These are phyloP conservation scores for Sciurus niger DNA, from an alignment of 2,113 vertebrate species.

Conservation along the genomic window DNA sequence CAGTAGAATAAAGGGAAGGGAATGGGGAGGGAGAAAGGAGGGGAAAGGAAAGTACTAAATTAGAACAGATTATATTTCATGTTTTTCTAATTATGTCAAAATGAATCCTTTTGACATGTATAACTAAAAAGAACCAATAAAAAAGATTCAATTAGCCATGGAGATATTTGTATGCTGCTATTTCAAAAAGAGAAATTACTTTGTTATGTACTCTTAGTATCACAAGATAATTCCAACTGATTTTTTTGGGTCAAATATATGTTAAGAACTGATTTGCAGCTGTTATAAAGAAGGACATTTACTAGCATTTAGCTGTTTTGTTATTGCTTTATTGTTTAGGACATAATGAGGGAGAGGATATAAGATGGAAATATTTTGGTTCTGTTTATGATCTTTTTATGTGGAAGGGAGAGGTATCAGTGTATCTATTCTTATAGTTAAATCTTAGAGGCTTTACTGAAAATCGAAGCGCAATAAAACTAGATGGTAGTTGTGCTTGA, in stretches of 20 bases:
- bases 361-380: not conserved
- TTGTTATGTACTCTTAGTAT: not conserved
- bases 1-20: too few species aligned
- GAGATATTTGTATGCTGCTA: not conserved
- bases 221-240: not conserved
- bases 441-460: constrained; percentile 66
- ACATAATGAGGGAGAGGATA: not conserved
- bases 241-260: constrained; percentile 33
- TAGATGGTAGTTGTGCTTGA: constrained; percentile 63
- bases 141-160: constrained; percentile 39
- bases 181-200: constrained; percentile 51
- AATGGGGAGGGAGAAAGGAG: too few species aligned
- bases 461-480: constrained; percentile 73
- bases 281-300: constrained; percentile 45
- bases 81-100: too few species aligned
- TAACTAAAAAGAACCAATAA: too few species aligned
- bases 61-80: too few species aligned
- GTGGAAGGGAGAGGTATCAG: constrained; percentile 24
- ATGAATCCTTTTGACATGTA: too few species aligned
- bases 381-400: constrained; percentile 64
- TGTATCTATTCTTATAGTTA: constrained; percentile 59
- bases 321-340: constrained; percentile 50
- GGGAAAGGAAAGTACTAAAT: too few species aligned
- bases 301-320: constrained; percentile 59
- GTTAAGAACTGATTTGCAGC: constrained; percentile 55